Percentiles rank a stretch among this genome's conserved stretches.
phyloP scores from a whole-genome alignment of 2,113 vertebrate species.

The Phrynosoma blainvillii region DNA sequence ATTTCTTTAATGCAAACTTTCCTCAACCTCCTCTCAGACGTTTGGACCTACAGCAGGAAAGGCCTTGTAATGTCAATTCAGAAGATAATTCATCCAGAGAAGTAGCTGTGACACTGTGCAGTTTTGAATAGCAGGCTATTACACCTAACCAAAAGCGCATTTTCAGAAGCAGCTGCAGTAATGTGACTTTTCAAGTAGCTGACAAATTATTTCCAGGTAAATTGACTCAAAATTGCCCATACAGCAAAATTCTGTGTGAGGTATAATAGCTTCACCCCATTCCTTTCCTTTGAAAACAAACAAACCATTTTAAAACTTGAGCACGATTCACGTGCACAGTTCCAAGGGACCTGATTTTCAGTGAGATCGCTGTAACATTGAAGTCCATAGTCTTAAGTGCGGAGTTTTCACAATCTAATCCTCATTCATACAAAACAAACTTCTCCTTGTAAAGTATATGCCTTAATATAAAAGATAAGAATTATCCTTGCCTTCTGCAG shows the following conservation, averaged over 20 bases:
- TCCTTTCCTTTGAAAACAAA: background rate
- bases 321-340: background rate
- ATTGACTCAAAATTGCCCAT: background rate
- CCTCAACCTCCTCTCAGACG: background rate
- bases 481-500: background rate
- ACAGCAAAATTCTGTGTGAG: background rate
- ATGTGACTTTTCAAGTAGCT: background rate
- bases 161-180: background rate
- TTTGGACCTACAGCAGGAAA: background rate
- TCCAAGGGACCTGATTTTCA: background rate
- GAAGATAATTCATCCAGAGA: background rate
- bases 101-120: background rate
- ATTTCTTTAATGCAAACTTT: background rate
- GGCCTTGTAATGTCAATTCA: background rate
- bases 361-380: background rate
- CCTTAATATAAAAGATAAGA: too few relatives aligned
- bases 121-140: background rate
- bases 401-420: too few relatives aligned
- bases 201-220: background rate
- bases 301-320: background rate
- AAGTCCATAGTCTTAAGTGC: background rate
- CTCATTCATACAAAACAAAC: background rate
- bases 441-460: too few relatives aligned
- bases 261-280: background rate
- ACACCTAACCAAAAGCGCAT: background rate